These are phyloP conservation scores for Anguilla marmorata DNA, from an alignment of 2,797 vertebrate species.

Conservation along the genomic window DNA sequence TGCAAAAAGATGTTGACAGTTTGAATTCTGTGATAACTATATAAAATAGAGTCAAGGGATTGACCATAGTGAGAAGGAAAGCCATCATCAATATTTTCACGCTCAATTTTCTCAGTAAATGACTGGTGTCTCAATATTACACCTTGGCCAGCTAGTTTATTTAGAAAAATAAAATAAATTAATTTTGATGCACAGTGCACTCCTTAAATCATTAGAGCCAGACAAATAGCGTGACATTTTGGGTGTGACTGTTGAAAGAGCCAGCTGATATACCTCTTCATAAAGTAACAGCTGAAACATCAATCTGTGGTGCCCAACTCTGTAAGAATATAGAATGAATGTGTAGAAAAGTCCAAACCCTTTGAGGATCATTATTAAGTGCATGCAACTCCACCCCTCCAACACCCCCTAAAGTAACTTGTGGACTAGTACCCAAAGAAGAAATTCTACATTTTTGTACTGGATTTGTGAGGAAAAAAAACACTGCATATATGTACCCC, in stretches of 20 bases:
- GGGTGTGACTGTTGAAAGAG: not conserved
- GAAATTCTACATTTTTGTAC: too few relatives aligned
- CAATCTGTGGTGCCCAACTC: not conserved
- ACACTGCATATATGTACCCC: too few relatives aligned
- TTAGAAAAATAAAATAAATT: not conserved
- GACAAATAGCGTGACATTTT: not conserved
- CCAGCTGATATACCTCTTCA: not conserved
- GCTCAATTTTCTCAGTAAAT: not conserved
- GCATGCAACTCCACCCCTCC: too few relatives aligned
- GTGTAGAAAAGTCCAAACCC: too few relatives aligned
- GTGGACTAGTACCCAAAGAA: too few relatives aligned
- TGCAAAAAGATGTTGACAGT: not conserved
- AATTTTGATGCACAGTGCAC: not conserved
- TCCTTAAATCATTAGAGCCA: not conserved
- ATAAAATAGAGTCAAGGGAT: not conserved
- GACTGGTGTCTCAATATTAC: not conserved
- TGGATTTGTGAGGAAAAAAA: too few relatives aligned
- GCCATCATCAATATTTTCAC: not conserved
- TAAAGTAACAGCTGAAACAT: not conserved
- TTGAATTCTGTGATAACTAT: not conserved
- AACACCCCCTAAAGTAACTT: too few relatives aligned
- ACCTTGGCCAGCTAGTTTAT: not conserved
- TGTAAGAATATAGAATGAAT: too few relatives aligned
- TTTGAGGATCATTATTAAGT: too few relatives aligned
- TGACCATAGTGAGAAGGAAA: not conserved